These are phyloP conservation scores for Protosalanx chinensis DNA, from an alignment of 2,797 vertebrate genomes.

Conservation along the genomic window DNA sequence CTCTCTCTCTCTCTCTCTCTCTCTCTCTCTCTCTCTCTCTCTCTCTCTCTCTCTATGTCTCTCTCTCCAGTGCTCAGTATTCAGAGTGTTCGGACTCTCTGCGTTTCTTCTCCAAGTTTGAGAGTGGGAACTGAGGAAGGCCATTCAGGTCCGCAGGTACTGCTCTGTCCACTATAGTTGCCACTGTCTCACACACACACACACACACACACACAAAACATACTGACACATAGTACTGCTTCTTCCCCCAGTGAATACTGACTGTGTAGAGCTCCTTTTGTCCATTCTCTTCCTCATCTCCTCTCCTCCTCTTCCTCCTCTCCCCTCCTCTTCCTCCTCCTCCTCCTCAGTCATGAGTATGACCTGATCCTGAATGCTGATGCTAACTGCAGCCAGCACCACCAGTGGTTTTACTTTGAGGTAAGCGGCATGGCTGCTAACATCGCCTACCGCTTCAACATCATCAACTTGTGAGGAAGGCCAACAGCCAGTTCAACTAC, in stretches of 20 bases:
- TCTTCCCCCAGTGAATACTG: no score
- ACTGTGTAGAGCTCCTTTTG: neutral
- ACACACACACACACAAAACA: conserved; percentile 1
- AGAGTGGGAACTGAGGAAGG: conserved; percentile 90
- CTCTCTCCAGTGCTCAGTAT: conserved; percentile 56
- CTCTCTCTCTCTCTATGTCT: conserved; percentile 35
- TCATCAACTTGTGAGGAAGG: conserved; percentile 96
- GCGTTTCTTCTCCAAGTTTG: conserved; percentile 87
- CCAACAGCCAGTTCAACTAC: conserved; percentile 93
- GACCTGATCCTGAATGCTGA: conserved; percentile 87
- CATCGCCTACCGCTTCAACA: conserved; percentile 83
- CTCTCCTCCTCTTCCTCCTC: neutral
- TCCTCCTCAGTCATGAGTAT: conserved; percentile 79
- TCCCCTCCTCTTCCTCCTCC: neutral
- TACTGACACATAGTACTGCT: neutral
- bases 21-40: neutral
- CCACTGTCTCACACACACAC: conserved; percentile 1
- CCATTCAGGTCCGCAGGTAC: conserved; percentile 86
- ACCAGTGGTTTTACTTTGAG: conserved; percentile 94
- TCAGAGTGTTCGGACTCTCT: conserved; percentile 60
- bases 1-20: neutral
- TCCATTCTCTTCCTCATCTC: neutral
- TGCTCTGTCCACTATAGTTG: neutral
- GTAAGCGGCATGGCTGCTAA: conserved; percentile 78
- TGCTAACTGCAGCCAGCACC: conserved; percentile 76